These are phyloP conservation scores for Thecophora atra DNA, from an alignment of 2,888 invertebrate species.

Conservation along the genomic window DNA sequence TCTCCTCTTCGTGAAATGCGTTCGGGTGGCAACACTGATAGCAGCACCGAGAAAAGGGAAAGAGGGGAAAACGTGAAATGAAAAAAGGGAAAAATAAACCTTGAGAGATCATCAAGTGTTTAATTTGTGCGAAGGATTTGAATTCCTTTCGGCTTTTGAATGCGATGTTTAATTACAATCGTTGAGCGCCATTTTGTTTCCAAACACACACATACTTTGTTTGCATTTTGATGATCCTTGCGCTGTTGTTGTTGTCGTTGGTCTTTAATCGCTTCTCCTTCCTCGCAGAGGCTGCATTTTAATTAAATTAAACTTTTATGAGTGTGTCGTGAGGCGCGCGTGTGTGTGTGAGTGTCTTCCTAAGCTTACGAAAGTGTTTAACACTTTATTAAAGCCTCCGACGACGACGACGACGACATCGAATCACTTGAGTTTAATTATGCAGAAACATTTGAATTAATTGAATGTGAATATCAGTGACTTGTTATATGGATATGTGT, in stretches of 20 bases:
- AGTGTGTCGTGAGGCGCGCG: not conserved
- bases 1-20: not conserved
- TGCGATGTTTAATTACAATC: conserved; percentile 13
- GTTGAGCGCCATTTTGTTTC: conserved; percentile 24
- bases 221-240: not conserved
- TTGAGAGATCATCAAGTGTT: conserved; percentile 34
- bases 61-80: not conserved
- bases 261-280: conserved; percentile 2
- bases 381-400: conserved; percentile 28
- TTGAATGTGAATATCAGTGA: conserved; percentile 21
- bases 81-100: not conserved
- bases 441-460: conserved; percentile 32
- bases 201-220: conserved; percentile 28
- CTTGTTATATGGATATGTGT: not conserved
- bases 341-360: not conserved
- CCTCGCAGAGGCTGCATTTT: not conserved
- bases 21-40: conserved; percentile 14
- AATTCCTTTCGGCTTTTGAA: conserved; percentile 24
- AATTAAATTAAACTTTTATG: conserved; percentile 15
- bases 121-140: conserved; percentile 39
- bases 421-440: conserved; percentile 28
- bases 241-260: not conserved
- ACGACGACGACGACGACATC: not conserved
- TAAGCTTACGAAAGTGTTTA: conserved; percentile 27
- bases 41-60: not conserved